Base-by-base conservation (phyloP, 2,888 invertebrate genomes). In the Drosophila nigricruria region DNA sequence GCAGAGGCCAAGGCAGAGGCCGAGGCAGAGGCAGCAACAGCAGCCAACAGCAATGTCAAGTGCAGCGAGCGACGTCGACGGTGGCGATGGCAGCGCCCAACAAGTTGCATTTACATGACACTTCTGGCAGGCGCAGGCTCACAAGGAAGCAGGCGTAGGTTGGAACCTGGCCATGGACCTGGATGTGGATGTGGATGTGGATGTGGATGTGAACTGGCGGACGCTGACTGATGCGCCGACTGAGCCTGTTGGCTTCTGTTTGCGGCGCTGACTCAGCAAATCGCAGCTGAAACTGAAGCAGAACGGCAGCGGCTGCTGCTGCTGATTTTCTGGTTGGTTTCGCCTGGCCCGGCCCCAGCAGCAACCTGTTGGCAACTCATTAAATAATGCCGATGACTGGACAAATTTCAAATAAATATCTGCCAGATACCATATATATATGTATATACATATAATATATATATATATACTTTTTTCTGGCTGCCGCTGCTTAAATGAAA, bases 361-460 rank as follows among this genome's bases (percentile, higher is more conserved):
- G 75, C 84, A 87, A 87, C 85, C 85, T 87, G 84, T 84, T 88
- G 80, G 87, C 89, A 88, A 88, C 87, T 87, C 88, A 89, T 91
- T 91, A 90, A 91, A 90, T 86, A 90, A 84, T 90, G 91, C 90
- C 91, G 87, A 91, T 91, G 91, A 91, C 91, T 91, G 90, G 90
- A 91, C 91, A 90, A 86, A 84, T 90, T 91, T 86, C 71, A 80
- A 57, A 66, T 63, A 66, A 23, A 61, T 23, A 36, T 43, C 34
- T 57, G 18, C 45, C 56, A 30, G 3, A 45, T 45, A 45, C 18
- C 25, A 45, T 9, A 45, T 16, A 42, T 43, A 32, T 49, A 40
- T 30, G 16, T 40, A 40, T 23, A 30, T 16, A 52, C 30, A 27
- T 56, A 23, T 47, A 32, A 10, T 64, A 23, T 42, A 6, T 50